Percentiles rank a stretch among this genome's conserved stretches.
These are phyloP conservation scores for Drosophila navojoa DNA, from an alignment of 1,140 invertebrate species.

Conservation along the genomic window DNA sequence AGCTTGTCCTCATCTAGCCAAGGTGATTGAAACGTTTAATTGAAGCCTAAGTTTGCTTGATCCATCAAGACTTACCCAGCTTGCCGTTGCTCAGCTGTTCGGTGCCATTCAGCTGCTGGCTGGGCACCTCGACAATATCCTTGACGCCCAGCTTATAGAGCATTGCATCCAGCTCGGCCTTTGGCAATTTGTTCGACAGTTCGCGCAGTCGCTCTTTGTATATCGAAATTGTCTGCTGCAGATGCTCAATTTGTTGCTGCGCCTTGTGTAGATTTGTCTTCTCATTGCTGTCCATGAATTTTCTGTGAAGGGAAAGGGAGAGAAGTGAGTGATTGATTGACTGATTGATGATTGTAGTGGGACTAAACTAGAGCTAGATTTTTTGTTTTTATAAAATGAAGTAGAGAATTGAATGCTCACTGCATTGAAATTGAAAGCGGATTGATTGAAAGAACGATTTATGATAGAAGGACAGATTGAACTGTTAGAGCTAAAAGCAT, in stretches of 20 bases:
- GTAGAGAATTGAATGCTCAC: too few species aligned
- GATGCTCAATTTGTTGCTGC: conserved; percentile 85
- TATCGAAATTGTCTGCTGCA: conserved; percentile 85
- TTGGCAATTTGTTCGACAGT: conserved; percentile 76
- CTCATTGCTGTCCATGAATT: conserved; percentile 79
- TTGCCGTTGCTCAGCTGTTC: conserved; percentile 71
- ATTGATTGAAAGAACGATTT: too few species aligned
- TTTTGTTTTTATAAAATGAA: too few species aligned
- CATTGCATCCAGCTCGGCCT: conserved; percentile 79
- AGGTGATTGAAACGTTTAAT: not conserved
- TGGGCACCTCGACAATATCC: conserved; percentile 74
- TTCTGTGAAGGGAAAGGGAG: conserved; percentile 44
- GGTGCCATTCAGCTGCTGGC: conserved; percentile 53
- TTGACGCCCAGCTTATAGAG: conserved; percentile 76
- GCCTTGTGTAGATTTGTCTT: conserved; percentile 86
- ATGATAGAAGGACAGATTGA: too few species aligned
- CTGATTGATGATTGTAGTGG: too few species aligned
- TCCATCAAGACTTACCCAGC: conserved; percentile 49
- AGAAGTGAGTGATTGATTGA: not conserved
- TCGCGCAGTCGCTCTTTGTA: conserved; percentile 85
- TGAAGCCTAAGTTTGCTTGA: not conserved
- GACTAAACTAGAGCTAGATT: too few species aligned
- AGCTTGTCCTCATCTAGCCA: conserved; percentile 82
- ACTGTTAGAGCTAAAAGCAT: too few species aligned
- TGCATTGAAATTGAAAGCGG: too few species aligned